These are phyloP conservation scores for Pitta sordida DNA, from an alignment of 2,113 vertebrate species.

Conservation along the genomic window DNA sequence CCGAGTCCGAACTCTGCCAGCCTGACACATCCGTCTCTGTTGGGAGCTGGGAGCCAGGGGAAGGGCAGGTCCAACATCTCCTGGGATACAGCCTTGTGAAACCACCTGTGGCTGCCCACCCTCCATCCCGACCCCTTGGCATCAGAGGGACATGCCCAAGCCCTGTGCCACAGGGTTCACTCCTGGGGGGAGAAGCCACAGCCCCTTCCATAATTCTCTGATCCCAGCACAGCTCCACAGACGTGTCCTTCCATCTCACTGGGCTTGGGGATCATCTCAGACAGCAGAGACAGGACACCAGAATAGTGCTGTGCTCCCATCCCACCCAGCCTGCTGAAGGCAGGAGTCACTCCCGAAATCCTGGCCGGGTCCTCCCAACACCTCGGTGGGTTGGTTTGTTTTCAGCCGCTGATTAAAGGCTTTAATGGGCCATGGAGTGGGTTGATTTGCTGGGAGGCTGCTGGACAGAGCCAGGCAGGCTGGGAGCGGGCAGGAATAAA, in stretches of 20 bases:
- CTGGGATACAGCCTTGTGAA: not conserved
- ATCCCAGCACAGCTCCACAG: rapidly evolving
- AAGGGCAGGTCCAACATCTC: not conserved
- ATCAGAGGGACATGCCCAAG: rapidly evolving
- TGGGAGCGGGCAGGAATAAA: not conserved
- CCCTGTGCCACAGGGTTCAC: rapidly evolving
- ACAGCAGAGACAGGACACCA: rapidly evolving
- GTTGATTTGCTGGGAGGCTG: not conserved
- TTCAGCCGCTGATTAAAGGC: not conserved
- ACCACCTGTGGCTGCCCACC: not conserved
- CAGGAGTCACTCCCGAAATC: not conserved
- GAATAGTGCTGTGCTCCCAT: not conserved
- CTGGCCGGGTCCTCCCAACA: rapidly evolving
- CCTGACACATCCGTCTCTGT: rapidly evolving
- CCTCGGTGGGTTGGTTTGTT: not conserved
- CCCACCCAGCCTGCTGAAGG: no score
- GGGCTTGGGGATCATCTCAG: not conserved
- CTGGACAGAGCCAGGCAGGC: not conserved
- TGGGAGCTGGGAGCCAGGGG: not conserved
- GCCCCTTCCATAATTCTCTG: not conserved
- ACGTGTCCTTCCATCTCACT: rapidly evolving
- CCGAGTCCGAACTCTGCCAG: not conserved
- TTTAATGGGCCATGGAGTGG: not conserved
- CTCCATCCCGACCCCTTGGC: rapidly evolving
- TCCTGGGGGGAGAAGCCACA: rapidly evolving